Evolutionary conservation across 1,140 invertebrate species (phyloP).

Genomic region (Drosophila sulfurigaster): DNA sequence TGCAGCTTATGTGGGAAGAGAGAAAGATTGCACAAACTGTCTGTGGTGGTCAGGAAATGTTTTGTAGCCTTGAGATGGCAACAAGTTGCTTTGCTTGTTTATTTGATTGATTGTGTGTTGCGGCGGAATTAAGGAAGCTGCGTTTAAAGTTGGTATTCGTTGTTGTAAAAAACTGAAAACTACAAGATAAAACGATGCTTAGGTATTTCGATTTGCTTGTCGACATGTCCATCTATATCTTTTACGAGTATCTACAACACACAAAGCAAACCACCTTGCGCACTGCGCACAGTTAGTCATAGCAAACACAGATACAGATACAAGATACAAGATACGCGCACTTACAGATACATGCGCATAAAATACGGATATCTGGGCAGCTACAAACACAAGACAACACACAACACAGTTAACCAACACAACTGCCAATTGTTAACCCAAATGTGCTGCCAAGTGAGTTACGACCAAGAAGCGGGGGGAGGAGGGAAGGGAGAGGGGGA

Average conservation of each 20-base stretch:
- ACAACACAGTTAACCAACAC: conserved; percentile 62
- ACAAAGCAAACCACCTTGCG: conserved; percentile 71
- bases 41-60: conserved; percentile 45
- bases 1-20: conserved; percentile 22
- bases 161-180: conserved; percentile 17
- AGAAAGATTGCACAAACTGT: background rate
- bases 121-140: conserved; percentile 72
- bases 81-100: conserved; percentile 38
- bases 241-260: conserved; percentile 32
- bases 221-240: conserved; percentile 29
- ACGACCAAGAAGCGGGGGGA: conserved; percentile 36
- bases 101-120: conserved; percentile 69
- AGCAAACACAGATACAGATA: conserved; percentile 34
- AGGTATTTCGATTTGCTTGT: conserved; percentile 36
- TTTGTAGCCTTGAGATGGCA: conserved; percentile 40
- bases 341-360: conserved; percentile 10
- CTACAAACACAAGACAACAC: too few relatives aligned
- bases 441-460: conserved; percentile 80
- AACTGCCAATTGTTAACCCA: conserved; percentile 76
- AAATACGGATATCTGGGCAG: conserved; percentile 51
- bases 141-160: conserved; percentile 46
- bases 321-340: conserved; percentile 32
- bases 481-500: background rate
- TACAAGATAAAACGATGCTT: conserved; percentile 26
- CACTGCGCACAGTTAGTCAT: conserved; percentile 76